A percentile compares a stretch with the other conserved stretches of the same genome.
phyloP scores from a whole-genome alignment of 2,888 invertebrate genomes.

The Aphrophora alni region DNA sequence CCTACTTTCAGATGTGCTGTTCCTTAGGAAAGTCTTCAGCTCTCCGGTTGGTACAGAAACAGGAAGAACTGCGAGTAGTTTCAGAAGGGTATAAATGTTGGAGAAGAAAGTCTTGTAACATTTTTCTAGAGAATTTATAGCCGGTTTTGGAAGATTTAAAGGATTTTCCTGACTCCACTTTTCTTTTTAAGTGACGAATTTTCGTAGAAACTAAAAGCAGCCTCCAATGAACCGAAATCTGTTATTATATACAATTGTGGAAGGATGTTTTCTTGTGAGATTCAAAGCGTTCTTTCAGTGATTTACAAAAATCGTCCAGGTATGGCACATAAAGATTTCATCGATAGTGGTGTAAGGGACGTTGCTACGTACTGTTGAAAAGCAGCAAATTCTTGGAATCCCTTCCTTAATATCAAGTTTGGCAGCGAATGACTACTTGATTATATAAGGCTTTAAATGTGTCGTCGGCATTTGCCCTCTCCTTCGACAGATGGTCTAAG shows the following conservation, averaged over 20 bases:
- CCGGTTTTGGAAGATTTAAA: not conserved
- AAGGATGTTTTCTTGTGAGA: slow-evolving; percentile 22
- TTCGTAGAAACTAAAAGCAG: slow-evolving; percentile 1
- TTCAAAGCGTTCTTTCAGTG: slow-evolving; percentile 15
- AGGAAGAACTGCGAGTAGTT: not conserved
- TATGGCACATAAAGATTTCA: slow-evolving; percentile 1
- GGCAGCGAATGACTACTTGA: not conserved
- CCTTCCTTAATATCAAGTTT: slow-evolving; percentile 11
- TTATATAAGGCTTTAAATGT: not conserved
- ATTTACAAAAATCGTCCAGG: slow-evolving; percentile 20
- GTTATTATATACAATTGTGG: slow-evolving; percentile 6
- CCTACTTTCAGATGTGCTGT: too few relatives aligned
- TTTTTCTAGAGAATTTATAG: slow-evolving; percentile 13
- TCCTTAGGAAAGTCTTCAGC: too few relatives aligned
- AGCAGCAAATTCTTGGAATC: not conserved
- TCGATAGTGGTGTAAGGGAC: slow-evolving; percentile 13
- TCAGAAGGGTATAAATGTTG: not conserved
- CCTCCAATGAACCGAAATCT: slow-evolving; percentile 13
- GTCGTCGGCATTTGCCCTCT: not conserved
- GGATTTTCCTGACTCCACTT: slow-evolving; percentile 12
- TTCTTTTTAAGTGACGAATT: slow-evolving; percentile 10
- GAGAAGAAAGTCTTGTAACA: slow-evolving; percentile 14
- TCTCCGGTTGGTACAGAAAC: too few relatives aligned
- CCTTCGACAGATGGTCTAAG: not conserved
- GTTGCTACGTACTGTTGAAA: not conserved